Percentiles rank a stretch among this genome's conserved stretches.
Evolutionary conservation across 1,140 invertebrate species (phyloP).

Genomic region (Arctopsyche grandis): DNA sequence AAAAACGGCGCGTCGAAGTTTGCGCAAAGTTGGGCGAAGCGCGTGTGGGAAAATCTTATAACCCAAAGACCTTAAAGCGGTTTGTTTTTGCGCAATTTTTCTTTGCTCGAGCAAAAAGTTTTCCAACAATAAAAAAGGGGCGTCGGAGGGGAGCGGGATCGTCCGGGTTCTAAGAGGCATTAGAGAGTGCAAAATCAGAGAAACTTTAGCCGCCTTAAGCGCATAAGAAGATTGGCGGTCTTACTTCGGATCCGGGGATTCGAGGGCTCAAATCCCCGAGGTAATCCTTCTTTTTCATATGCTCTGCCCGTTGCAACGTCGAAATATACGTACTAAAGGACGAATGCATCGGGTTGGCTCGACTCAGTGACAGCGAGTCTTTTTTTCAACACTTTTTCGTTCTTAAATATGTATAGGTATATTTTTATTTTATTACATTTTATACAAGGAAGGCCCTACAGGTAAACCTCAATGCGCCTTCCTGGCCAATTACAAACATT

Average conservation of each 20-base stretch:
- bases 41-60: neutral
- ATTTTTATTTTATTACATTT: no score
- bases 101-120: slow-evolving; percentile 23
- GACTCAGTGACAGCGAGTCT: neutral
- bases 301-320: slow-evolving; percentile 19
- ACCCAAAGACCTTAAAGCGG: slow-evolving; percentile 9
- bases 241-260: slow-evolving; percentile 49
- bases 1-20: neutral
- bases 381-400: neutral
- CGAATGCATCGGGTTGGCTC: neutral
- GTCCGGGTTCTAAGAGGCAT: slow-evolving; percentile 42
- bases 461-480: no score
- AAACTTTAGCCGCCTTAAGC: slow-evolving; percentile 53
- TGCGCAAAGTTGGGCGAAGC: neutral
- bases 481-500: no score
- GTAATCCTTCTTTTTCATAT: slow-evolving; percentile 55
- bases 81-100: slow-evolving; percentile 32
- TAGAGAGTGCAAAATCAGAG: slow-evolving; percentile 53
- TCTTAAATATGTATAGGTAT: no score
- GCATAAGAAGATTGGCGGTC: slow-evolving; percentile 54
- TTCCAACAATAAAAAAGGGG: slow-evolving; percentile 32
- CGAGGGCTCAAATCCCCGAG: slow-evolving; percentile 43
- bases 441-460: no score
- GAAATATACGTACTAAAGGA: slow-evolving; percentile 9
- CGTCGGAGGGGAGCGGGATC: slow-evolving; percentile 25